phyloP scores from a whole-genome alignment of 2,888 invertebrate genomes.

The Eristalis tenax region DNA sequence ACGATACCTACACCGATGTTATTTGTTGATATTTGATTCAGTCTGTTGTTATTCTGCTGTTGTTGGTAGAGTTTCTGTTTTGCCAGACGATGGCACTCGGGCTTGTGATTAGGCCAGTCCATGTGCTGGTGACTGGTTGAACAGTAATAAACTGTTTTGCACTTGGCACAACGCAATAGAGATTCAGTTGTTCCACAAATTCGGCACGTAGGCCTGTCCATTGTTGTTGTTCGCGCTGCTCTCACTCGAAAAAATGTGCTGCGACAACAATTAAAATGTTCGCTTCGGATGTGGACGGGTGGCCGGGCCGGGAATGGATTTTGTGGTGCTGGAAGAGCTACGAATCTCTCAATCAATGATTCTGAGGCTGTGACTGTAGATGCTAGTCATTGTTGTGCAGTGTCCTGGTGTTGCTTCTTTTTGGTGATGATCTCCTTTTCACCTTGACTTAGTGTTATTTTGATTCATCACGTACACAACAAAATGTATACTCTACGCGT shows the following conservation, averaged over 20 bases:
- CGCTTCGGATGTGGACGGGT: not conserved
- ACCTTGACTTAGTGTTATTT: slow-evolving; percentile 32
- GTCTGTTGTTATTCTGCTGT: slow-evolving; percentile 73
- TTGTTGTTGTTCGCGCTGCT: slow-evolving; percentile 22
- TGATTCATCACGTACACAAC: slow-evolving; percentile 46
- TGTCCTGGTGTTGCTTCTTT: not conserved
- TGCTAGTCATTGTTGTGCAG: slow-evolving; percentile 8
- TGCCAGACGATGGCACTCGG: slow-evolving; percentile 83
- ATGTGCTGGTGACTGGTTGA: slow-evolving; percentile 89
- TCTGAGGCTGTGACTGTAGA: not conserved
- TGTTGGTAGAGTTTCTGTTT: slow-evolving; percentile 75
- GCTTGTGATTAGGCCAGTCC: slow-evolving; percentile 90
- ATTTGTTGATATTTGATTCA: slow-evolving; percentile 37
- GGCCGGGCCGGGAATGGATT: not conserved
- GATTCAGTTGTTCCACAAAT: slow-evolving; percentile 78
- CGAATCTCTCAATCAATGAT: slow-evolving; percentile 7
- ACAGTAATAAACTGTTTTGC: slow-evolving; percentile 89
- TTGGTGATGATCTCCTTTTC: slow-evolving; percentile 18
- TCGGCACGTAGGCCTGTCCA: slow-evolving; percentile 75
- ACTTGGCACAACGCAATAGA: slow-evolving; percentile 88
- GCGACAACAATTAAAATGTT: not conserved
- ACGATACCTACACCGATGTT: slow-evolving; percentile 2
- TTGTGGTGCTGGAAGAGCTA: not conserved
- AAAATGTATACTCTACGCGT: slow-evolving; percentile 4
- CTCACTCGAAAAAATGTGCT: not conserved